These are phyloP conservation scores for Pteronotus mesoamericanus DNA, from an alignment of 2,797 vertebrate genomes.

Conservation along the genomic window DNA sequence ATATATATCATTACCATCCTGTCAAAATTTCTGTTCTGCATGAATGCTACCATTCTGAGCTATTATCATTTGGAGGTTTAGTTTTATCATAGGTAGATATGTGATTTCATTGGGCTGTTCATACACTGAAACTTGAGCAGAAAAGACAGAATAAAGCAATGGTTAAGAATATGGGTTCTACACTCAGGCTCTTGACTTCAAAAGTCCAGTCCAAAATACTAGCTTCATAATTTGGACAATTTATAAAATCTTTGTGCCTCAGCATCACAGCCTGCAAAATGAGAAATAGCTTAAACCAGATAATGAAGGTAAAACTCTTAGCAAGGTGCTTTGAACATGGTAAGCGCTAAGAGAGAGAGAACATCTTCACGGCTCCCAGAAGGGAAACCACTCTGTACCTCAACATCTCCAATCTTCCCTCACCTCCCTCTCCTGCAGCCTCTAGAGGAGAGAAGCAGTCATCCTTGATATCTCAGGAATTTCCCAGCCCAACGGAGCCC, in stretches of 20 bases:
- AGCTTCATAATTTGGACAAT: neutral
- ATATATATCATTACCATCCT: neutral
- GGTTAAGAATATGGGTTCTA: neutral
- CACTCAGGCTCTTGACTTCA: neutral
- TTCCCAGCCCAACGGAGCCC: neutral
- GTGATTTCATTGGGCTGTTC: neutral
- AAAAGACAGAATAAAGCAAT: neutral
- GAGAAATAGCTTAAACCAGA: neutral
- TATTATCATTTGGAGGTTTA: neutral
- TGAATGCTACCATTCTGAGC: neutral
- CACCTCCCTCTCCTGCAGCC: neutral
- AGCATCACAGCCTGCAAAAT: neutral
- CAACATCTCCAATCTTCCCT: neutral
- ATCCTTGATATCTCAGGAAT: neutral
- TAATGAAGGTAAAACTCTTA: slow-evolving; percentile 22
- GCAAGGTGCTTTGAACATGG: neutral
- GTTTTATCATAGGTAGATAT: neutral
- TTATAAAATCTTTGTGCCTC: slow-evolving; percentile 28
- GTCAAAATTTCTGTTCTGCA: neutral
- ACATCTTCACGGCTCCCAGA: neutral
- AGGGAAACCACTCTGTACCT: neutral
- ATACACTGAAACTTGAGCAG: neutral
- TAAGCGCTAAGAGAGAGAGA: neutral
- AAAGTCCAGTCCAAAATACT: neutral
- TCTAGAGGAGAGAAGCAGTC: neutral